Percentiles rank a stretch among this genome's conserved stretches.
Conservation (phyloP, 1,140 invertebrate genomes). For the Zaprionus kolodkinae region DNA sequence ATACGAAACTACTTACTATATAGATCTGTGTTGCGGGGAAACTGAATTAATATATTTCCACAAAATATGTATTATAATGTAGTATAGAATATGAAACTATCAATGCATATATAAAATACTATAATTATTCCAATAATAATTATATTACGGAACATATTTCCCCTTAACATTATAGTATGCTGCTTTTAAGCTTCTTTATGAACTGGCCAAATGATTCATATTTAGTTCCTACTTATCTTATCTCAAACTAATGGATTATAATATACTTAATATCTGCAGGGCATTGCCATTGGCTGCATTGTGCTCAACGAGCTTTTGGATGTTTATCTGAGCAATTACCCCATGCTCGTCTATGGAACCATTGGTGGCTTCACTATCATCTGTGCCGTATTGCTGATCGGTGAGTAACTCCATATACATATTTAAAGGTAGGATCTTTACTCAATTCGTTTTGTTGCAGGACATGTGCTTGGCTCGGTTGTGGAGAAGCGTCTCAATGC, state of each 20-base stretch:
- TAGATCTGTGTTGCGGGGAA: too few species aligned
- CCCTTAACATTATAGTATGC: background rate
- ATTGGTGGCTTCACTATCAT: slow-evolving; percentile 88
- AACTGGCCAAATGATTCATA: too few species aligned
- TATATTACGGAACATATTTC: background rate
- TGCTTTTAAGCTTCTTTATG: background rate
- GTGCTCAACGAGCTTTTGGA: slow-evolving; percentile 67
- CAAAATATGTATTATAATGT: background rate
- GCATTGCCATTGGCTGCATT: slow-evolving; percentile 76
- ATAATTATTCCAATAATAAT: too few species aligned
- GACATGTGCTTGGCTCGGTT: slow-evolving; percentile 86
- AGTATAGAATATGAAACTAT: too few species aligned
- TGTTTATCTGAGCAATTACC: slow-evolving; percentile 32
- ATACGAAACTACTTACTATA: background rate
- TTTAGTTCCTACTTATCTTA: background rate
- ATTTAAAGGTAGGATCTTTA: too few species aligned
- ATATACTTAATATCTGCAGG: slow-evolving; percentile 38
- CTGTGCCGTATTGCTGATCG: slow-evolving; percentile 86
- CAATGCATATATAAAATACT: too few species aligned
- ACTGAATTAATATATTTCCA: too few species aligned
- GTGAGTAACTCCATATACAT: slow-evolving; percentile 71
- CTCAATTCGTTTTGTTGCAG: slow-evolving; percentile 18
- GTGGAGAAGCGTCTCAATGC: slow-evolving; percentile 84
- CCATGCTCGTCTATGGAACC: slow-evolving; percentile 84
- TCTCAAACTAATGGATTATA: background rate